Conservation (phyloP, 2,888 invertebrate genomes). For the Aphidoletes aphidimyza region DNA sequence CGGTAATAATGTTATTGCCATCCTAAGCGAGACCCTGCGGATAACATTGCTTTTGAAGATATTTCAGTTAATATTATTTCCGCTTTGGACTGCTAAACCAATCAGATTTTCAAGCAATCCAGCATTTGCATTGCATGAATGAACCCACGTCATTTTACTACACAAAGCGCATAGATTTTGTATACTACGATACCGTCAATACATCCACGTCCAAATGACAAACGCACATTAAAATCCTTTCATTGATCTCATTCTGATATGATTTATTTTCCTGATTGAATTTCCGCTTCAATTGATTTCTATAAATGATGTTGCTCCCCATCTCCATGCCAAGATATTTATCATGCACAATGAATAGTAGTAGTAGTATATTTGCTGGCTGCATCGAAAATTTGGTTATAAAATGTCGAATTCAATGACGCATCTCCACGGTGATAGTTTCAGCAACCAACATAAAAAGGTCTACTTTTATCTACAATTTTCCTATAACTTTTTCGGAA, state of each 20-base stretch:
- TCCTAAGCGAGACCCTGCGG: background rate
- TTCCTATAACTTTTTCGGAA: background rate
- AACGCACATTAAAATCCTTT: constrained; percentile 13
- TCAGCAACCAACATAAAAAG: background rate
- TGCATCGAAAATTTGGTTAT: no score
- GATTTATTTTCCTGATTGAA: constrained; percentile 56
- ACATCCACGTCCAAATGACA: constrained; percentile 20
- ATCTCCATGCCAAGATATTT: background rate
- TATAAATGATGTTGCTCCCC: constrained; percentile 54
- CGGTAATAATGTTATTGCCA: background rate
- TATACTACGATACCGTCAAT: no score
- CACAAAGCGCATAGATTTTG: background rate
- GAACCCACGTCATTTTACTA: no score
- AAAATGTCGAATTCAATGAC: background rate
- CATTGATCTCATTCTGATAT: constrained; percentile 55
- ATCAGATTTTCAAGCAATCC: background rate
- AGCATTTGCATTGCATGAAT: background rate
- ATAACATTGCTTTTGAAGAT: background rate
- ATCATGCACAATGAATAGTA: background rate
- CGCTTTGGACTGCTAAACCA: no score
- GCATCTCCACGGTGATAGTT: constrained; percentile 14
- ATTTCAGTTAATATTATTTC: background rate
- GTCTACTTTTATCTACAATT: background rate
- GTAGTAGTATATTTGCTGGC: no score
- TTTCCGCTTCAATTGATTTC: constrained; percentile 56